Percentiles rank a stretch among this genome's conserved stretches.
Conservation (phyloP, 2,113 vertebrate species). For the Monopterus albus region DNA sequence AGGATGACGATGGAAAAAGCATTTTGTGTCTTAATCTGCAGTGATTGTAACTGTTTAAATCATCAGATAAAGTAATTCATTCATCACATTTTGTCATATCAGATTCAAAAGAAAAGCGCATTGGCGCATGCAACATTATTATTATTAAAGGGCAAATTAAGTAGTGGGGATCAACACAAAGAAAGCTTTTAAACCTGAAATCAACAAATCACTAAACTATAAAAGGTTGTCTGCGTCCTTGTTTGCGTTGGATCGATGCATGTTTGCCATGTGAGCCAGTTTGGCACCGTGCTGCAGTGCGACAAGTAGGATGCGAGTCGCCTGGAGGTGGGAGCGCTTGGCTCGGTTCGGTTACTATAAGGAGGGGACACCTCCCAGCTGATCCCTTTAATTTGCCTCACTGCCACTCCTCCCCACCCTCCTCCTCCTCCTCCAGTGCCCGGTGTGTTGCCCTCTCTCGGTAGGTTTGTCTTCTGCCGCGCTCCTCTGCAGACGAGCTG, state of each 20-base stretch:
- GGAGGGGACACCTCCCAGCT: slow-evolving; percentile 65
- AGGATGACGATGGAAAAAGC: no score
- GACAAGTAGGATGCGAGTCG: slow-evolving; percentile 34
- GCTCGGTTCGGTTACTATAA: slow-evolving; percentile 43
- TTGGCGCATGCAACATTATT: background rate
- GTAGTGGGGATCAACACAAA: background rate
- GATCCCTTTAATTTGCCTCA: slow-evolving; percentile 44
- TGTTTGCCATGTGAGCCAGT: slow-evolving; percentile 2
- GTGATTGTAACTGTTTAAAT: no score
- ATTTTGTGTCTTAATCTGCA: no score
- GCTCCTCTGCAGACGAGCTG: slow-evolving; percentile 41
- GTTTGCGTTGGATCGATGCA: background rate
- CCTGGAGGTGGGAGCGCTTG: slow-evolving; percentile 40
- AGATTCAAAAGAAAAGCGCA: background rate
- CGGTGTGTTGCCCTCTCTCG: slow-evolving; percentile 50
- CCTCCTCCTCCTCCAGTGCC: slow-evolving; percentile 1
- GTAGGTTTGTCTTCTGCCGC: slow-evolving; percentile 13
- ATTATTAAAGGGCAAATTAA: no score
- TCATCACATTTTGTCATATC: no score
- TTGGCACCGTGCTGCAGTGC: slow-evolving; percentile 43
- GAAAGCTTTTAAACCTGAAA: background rate
- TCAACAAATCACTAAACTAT: background rate
- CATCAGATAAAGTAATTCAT: no score
- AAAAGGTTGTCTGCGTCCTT: background rate
- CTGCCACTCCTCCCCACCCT: background rate